phyloP scores from a whole-genome alignment of 2,888 invertebrate species.

The Noctua comes region DNA sequence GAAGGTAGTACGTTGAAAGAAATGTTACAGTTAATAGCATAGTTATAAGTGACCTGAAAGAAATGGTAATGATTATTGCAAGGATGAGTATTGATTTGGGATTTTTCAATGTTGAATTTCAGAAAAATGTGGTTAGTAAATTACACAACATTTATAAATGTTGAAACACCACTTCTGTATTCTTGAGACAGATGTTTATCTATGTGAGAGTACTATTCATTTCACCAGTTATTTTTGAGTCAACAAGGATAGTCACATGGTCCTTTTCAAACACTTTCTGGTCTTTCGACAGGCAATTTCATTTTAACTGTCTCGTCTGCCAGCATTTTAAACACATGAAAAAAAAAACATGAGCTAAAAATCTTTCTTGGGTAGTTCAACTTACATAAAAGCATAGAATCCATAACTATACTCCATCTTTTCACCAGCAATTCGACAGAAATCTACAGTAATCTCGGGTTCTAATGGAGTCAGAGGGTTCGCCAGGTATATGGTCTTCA shows the following conservation, averaged over 20 bases:
- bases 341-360: neutral
- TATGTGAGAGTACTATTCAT: neutral
- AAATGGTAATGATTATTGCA: neutral
- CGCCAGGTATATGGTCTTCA: conserved; percentile 40
- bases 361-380: neutral
- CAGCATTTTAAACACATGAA: neutral
- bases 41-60: conserved; percentile 19
- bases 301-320: neutral
- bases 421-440: conserved; percentile 29
- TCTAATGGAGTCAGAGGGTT: conserved; percentile 54
- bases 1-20: conserved; percentile 35
- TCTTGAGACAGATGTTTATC: neutral
- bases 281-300: neutral
- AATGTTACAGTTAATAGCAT: conserved; percentile 23
- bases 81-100: neutral
- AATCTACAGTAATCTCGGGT: conserved; percentile 33
- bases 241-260: neutral
- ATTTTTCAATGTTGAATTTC: neutral
- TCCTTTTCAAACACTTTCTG: neutral
- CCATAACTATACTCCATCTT: conserved; percentile 19
- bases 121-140: no score
- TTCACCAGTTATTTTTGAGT: neutral
- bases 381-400: conserved; percentile 53
- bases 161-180: neutral
- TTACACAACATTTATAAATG: no score